Percentiles rank a stretch among this genome's conserved stretches.
These are phyloP conservation scores for Eupithecia tripunctaria DNA, from an alignment of 2,888 invertebrate genomes.

Conservation along the genomic window DNA sequence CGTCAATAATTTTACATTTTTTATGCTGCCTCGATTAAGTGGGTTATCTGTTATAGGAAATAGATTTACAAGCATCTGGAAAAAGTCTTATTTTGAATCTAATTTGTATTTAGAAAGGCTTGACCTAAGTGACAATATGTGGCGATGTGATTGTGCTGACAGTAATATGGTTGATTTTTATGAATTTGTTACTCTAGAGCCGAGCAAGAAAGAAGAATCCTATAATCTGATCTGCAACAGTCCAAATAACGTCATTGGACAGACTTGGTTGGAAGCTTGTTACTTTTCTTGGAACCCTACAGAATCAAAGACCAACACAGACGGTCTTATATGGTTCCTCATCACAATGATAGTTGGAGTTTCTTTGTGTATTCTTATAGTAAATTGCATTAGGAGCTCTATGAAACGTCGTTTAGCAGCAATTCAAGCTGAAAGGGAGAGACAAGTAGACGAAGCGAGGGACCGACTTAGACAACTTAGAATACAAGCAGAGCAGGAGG, in stretches of 20 bases:
- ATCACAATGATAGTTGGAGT: slow-evolving; percentile 83
- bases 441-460: slow-evolving; percentile 84
- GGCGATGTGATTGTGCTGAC: slow-evolving; percentile 90
- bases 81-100: slow-evolving; percentile 83
- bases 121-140: slow-evolving; percentile 89
- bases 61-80: slow-evolving; percentile 87
- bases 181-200: slow-evolving; percentile 84
- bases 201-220: slow-evolving; percentile 80
- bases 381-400: slow-evolving; percentile 82
- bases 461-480: slow-evolving; percentile 83
- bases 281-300: slow-evolving; percentile 84
- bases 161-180: slow-evolving; percentile 85
- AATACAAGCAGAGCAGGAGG: slow-evolving; percentile 81
- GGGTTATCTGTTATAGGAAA: slow-evolving; percentile 88
- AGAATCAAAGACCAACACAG: slow-evolving; percentile 66
- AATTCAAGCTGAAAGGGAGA: slow-evolving; percentile 80
- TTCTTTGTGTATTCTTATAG: slow-evolving; percentile 80
- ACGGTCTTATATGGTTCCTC: slow-evolving; percentile 85
- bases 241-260: slow-evolving; percentile 85
- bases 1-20: slow-evolving; percentile 86
- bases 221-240: slow-evolving; percentile 86
- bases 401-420: slow-evolving; percentile 81
- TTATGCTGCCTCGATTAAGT: slow-evolving; percentile 84
- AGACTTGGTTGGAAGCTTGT: slow-evolving; percentile 89
- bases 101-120: slow-evolving; percentile 85